Evolutionary conservation across 2,797 vertebrate genomes (phyloP), one percentile per base, ranked within the genome.

Genomic region (Strix occidentalis): DNA sequence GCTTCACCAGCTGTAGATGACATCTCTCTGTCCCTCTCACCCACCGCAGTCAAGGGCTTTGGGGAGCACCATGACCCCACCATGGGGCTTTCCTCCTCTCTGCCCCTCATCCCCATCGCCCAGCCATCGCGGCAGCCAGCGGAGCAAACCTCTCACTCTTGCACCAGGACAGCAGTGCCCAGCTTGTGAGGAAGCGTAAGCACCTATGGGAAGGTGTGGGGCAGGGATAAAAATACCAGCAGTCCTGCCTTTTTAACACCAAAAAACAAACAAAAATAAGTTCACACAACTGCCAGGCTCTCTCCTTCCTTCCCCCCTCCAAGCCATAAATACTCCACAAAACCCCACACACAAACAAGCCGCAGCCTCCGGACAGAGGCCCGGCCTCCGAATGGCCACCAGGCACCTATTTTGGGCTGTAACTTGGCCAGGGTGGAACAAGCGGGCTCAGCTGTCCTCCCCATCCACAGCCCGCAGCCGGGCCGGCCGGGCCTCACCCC

Each of bases 381-480:
- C 64, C 81, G 91, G 77, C 92, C 87, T 70, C 71, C 19, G 0
- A 75, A 88, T 83, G 89, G 84, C 94, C 56, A 39, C 94, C 84
- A 26, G n/a, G 76, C 35, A 3, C 97, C 97, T 98, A 97, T 98
- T 97, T 97, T 96, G 95, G 97, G 97, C 95, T 64, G 58, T 86
- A 77, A 64, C 91, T 86, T 3, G 5, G 90, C 65, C 50, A 21
- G 66, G 25, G 50, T 79, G 94, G 91, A 93, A 97, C 92, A 96
- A 97, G 95, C 17, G 1, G 77, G 93, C 95, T 98, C 97, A 97
- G 97, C 97, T 96, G 95, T 91, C 75, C 95, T 91, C 94, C 74
- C 68, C 1, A 7, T 94, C 94, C 94, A 0, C 96, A 97, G 90
- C 97, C 97, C 97, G 6, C 95, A 92, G 95, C 90, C 71, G 2